Percentiles rank a stretch among this genome's conserved stretches.
Conservation (phyloP, 2,113 vertebrate genomes). For the Eira barbara region DNA sequence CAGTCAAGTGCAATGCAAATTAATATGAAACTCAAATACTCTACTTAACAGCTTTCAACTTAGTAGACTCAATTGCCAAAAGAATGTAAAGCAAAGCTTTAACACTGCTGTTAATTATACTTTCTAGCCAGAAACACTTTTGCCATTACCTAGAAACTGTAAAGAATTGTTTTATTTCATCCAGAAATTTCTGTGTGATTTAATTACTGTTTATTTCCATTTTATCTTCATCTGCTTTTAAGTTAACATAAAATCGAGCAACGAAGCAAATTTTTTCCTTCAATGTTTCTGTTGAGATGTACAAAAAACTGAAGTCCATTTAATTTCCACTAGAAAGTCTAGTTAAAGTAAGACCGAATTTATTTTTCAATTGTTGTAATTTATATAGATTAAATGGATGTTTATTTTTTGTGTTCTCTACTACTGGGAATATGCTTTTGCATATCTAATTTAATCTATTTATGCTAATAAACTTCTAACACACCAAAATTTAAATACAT, state of each 20-base stretch:
- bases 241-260: constrained; percentile 57
- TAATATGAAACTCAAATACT: constrained; percentile 64
- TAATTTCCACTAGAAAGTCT: not conserved
- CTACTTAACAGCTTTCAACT: constrained; percentile 66
- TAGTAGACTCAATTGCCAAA: constrained; percentile 66
- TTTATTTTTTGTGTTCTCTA: not conserved
- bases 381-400: constrained; percentile 6
- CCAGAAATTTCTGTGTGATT: constrained; percentile 63
- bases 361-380: not conserved
- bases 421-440: not conserved
- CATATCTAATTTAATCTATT: not conserved
- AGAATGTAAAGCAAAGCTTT: constrained; percentile 58
- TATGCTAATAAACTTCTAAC: not conserved
- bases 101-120: constrained; percentile 59
- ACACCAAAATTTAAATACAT: not conserved
- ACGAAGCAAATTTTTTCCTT: constrained; percentile 57
- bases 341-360: constrained; percentile 28
- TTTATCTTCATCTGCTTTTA: constrained; percentile 44
- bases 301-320: constrained; percentile 4
- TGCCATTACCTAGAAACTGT: constrained; percentile 60
- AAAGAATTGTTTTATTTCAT: constrained; percentile 67
- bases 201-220: constrained; percentile 69
- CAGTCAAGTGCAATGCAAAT: constrained; percentile 68
- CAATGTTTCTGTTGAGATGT: constrained; percentile 52
- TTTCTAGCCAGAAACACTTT: constrained; percentile 55